Conservation (phyloP, 2,797 vertebrate genomes). For the Lepidocolaptes lacrymiger region DNA sequence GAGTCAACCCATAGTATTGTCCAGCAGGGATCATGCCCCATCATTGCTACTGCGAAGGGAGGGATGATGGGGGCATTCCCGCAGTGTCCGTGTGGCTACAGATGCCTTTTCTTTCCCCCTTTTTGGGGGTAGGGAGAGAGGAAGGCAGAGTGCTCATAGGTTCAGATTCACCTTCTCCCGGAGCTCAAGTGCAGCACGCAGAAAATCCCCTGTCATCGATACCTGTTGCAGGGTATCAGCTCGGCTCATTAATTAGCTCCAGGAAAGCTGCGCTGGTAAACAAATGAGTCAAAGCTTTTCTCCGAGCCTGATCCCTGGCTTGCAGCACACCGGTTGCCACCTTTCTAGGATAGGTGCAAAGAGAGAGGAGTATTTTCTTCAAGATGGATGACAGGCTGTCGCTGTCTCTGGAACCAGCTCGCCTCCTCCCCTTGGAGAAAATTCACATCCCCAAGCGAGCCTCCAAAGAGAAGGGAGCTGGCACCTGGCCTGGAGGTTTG, state of each 20-base stretch:
- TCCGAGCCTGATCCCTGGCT: background rate
- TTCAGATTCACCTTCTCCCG: background rate
- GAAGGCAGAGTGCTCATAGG: background rate
- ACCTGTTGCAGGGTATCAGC: conserved; percentile 58
- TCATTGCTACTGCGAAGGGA: background rate
- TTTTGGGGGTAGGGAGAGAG: rapidly evolving
- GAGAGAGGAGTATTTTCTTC: conserved; percentile 25
- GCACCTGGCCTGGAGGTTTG: conserved; percentile 16
- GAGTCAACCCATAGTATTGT: rapidly evolving
- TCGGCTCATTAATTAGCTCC: conserved; percentile 41
- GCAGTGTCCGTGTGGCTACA: background rate
- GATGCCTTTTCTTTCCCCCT: background rate
- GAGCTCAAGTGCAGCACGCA: background rate
- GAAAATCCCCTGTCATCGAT: conserved; percentile 10
- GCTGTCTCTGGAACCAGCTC: background rate
- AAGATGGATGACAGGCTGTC: conserved; percentile 66
- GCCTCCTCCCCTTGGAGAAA: conserved; percentile 22
- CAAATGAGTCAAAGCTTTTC: conserved; percentile 33
- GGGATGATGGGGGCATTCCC: background rate
- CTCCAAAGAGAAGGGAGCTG: background rate
- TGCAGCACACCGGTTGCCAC: background rate
- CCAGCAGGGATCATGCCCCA: background rate
- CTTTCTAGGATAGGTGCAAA: background rate
- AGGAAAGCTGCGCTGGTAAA: conserved; percentile 15
- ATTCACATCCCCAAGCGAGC: background rate